Conservation (phyloP, 2,113 vertebrate species). For the Saguinus midas region DNA sequence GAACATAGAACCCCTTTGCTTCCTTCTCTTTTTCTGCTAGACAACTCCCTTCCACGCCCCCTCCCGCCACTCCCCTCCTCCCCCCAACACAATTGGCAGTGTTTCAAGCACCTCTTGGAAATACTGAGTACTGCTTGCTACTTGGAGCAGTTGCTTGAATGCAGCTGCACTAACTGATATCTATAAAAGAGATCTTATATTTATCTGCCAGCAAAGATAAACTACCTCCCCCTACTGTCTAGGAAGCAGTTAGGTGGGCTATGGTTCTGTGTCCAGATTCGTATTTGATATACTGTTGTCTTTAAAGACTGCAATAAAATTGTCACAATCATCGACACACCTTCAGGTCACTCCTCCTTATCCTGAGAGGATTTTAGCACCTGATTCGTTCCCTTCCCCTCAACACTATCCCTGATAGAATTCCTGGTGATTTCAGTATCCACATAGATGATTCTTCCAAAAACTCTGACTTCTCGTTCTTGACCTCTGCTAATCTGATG, state of each 20-base stretch:
- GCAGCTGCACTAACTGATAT: background rate
- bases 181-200: background rate
- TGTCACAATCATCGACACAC: background rate
- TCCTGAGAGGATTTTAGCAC: constrained; percentile 9
- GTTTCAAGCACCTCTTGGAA: background rate
- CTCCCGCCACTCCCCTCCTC: background rate
- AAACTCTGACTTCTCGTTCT: background rate
- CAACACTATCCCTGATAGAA: background rate
- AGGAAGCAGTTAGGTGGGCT: constrained; percentile 22
- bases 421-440: background rate
- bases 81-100: background rate
- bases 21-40: background rate
- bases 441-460: background rate
- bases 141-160: background rate
- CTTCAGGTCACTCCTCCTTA: background rate
- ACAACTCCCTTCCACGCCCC: background rate
- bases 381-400: background rate
- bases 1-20: background rate
- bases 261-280: background rate
- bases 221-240: background rate
- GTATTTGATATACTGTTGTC: background rate
- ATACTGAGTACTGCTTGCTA: background rate
- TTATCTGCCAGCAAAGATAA: constrained; percentile 18
- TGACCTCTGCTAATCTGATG: fast-evolving
- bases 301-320: constrained; percentile 37